A percentile compares a stretch with the other conserved stretches of the same genome.
Evolutionary conservation across 2,113 vertebrate species (phyloP).

Genomic region (Pelodiscus sinensis): DNA sequence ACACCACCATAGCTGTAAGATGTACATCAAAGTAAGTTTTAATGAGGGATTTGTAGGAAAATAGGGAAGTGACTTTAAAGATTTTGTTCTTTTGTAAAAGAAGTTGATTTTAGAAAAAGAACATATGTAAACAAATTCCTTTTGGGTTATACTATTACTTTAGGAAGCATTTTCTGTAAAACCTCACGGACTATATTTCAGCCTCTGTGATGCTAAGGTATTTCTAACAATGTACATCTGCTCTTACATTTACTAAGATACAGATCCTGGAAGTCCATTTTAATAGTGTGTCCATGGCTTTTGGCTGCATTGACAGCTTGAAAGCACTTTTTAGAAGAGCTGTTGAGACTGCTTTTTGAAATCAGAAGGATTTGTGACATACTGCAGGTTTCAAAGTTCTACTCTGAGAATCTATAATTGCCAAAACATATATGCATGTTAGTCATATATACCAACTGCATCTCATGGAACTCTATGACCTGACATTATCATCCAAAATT

Average conservation of each 20-base stretch:
- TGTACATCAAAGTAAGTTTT: not conserved
- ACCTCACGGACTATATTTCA: not conserved
- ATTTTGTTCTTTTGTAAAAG: not conserved
- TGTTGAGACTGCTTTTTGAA: not conserved
- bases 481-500: not conserved
- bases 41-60: not conserved
- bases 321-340: not conserved
- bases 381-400: not conserved
- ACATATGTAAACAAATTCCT: not conserved
- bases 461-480: not conserved
- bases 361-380: not conserved
- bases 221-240: not conserved
- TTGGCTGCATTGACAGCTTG: not conserved
- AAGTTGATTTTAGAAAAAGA: not conserved
- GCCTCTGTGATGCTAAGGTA: not conserved
- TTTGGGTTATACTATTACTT: not conserved
- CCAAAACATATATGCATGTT: rapidly evolving
- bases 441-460: not conserved
- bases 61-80: not conserved
- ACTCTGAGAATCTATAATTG: too few species aligned
- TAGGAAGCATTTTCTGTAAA: not conserved
- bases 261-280: not conserved
- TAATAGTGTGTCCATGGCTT: not conserved
- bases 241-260: not conserved
- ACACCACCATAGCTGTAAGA: not conserved